phyloP scores from a whole-genome alignment of 2,888 invertebrate genomes.

The Pachycephus smyrnensis region DNA sequence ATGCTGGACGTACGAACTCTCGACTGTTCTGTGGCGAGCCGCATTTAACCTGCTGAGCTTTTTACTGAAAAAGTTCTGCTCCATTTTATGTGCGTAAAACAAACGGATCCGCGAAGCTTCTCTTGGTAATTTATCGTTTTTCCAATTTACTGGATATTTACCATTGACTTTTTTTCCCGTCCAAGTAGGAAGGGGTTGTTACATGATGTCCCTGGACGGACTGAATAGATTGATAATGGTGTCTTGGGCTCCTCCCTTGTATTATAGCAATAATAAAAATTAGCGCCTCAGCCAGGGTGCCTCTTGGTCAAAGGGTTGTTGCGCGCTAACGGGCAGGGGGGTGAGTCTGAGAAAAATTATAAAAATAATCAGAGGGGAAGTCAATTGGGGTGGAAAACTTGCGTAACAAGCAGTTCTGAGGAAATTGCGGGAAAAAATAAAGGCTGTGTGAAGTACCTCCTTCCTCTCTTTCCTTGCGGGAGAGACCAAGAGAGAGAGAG shows the following conservation, averaged over 20 bases:
- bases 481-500: conserved; percentile 15
- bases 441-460: background rate
- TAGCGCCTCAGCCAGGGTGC: conserved; percentile 47
- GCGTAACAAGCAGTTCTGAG: conserved; percentile 58
- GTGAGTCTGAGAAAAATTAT: conserved; percentile 52
- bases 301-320: conserved; percentile 46
- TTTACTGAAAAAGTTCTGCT: conserved; percentile 14
- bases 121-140: background rate
- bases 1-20: conserved; percentile 35
- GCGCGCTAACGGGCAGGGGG: conserved; percentile 24
- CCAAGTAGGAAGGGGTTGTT: background rate
- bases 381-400: conserved; percentile 63
- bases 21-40: conserved; percentile 25
- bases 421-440: conserved; percentile 58
- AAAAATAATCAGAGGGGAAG: conserved; percentile 60
- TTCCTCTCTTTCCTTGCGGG: conserved; percentile 13
- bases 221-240: background rate
- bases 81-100: background rate
- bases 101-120: background rate
- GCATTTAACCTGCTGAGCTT: conserved; percentile 23
- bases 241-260: background rate
- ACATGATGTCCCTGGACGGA: background rate
- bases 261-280: conserved; percentile 52
- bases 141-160: background rate
- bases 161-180: background rate